A percentile compares a stretch with the other conserved stretches of the same genome.
phyloP scores from a whole-genome alignment of 2,888 invertebrate species.

The Cephus sareptanus region DNA sequence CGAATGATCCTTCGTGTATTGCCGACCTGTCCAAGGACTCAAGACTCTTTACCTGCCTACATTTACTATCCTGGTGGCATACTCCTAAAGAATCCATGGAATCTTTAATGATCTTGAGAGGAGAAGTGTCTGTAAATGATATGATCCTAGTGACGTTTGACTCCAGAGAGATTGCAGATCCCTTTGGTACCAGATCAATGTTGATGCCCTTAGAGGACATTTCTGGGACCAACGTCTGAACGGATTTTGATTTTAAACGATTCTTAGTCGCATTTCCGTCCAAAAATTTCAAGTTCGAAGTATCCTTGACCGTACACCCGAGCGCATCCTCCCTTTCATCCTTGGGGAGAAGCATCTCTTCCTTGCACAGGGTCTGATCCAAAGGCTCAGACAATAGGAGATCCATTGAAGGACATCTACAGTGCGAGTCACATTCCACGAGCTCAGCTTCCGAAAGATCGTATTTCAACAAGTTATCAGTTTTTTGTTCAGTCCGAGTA shows the following conservation, averaged over 20 bases:
- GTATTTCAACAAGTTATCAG: not conserved
- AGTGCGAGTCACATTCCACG: slow-evolving; percentile 22
- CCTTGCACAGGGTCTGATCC: not conserved
- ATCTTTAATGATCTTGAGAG: not conserved
- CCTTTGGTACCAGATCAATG: slow-evolving; percentile 8
- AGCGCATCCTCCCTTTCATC: not conserved
- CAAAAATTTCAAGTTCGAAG: not conserved
- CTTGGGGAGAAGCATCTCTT: not conserved
- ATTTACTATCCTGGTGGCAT: not conserved
- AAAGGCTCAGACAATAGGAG: not conserved
- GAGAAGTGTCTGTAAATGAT: not conserved
- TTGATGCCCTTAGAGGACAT: slow-evolving; percentile 16
- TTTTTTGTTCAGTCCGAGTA: not conserved
- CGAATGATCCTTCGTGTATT: not conserved
- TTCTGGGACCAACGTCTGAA: slow-evolving; percentile 12
- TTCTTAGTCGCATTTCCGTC: not conserved
- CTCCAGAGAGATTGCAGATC: slow-evolving; percentile 10
- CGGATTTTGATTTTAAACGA: not conserved
- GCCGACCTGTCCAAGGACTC: not conserved
- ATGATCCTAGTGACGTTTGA: slow-evolving; percentile 11
- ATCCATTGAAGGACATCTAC: slow-evolving; percentile 6
- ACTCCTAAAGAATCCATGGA: not conserved
- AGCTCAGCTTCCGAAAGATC: slow-evolving; percentile 3
- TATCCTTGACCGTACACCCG: not conserved
- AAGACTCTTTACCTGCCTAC: not conserved